A percentile compares a stretch with the other conserved stretches of the same genome.
These are phyloP conservation scores for Athetis lepigone DNA, from an alignment of 2,888 invertebrate genomes.

Conservation along the genomic window DNA sequence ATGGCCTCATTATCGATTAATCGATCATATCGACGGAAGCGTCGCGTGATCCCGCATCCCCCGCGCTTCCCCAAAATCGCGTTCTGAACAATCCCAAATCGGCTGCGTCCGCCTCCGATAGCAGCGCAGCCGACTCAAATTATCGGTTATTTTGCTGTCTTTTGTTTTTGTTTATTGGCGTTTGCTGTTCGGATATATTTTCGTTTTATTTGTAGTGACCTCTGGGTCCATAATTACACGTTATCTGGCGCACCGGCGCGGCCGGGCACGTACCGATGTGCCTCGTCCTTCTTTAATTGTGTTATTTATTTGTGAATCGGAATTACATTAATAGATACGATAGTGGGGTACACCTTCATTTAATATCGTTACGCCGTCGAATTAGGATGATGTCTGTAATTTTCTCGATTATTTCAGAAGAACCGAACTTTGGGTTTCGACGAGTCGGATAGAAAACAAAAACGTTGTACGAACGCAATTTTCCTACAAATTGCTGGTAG, in stretches of 20 bases:
- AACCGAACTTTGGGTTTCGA: conserved; percentile 44
- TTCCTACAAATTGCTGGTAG: conserved; percentile 76
- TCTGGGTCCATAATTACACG: conserved; percentile 87
- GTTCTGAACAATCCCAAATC: conserved; percentile 79
- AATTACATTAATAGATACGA: conserved; percentile 87
- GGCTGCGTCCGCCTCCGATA: conserved; percentile 82
- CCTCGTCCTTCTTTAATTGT: conserved; percentile 85
- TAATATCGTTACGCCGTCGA: conserved; percentile 86
- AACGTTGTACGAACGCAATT: conserved; percentile 73
- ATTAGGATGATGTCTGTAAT: conserved; percentile 86
- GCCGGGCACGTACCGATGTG: conserved; percentile 80
- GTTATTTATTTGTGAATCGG: conserved; percentile 89
- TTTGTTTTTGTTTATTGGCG: conserved; percentile 85
- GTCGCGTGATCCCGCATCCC: conserved; percentile 81
- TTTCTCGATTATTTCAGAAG: conserved; percentile 74
- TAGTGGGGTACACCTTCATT: conserved; percentile 87
- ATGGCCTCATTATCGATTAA: conserved; percentile 70
- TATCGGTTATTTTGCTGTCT: conserved; percentile 88
- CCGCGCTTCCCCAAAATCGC: conserved; percentile 81
- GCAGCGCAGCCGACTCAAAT: conserved; percentile 78
- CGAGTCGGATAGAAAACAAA: conserved; percentile 70
- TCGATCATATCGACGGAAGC: conserved; percentile 73
- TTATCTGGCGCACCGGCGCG: conserved; percentile 72
- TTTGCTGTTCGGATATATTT: conserved; percentile 78
- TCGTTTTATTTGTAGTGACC: conserved; percentile 88